These are phyloP conservation scores for Zonitis immaculata DNA, from an alignment of 2,888 invertebrate species.

Conservation along the genomic window DNA sequence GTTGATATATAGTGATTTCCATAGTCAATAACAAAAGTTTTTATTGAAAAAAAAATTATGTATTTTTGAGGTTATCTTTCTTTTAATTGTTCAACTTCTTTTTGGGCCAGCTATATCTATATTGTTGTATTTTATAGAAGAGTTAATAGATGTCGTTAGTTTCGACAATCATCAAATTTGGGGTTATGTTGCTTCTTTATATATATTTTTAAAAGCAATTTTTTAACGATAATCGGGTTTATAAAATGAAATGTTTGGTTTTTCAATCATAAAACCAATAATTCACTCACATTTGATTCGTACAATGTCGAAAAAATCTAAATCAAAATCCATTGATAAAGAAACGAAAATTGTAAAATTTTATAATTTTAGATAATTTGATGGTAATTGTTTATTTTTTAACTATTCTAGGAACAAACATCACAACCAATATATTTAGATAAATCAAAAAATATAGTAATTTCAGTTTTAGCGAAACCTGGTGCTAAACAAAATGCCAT, in stretches of 20 bases:
- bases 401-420: constrained; percentile 17
- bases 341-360: background rate
- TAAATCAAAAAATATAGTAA: constrained; percentile 58
- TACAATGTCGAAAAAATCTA: background rate
- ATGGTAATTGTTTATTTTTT: background rate
- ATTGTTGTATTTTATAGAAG: too few relatives aligned
- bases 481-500: constrained; percentile 68
- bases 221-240: too few relatives aligned
- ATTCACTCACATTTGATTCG: background rate
- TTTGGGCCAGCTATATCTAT: too few relatives aligned
- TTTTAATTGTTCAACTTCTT: too few relatives aligned
- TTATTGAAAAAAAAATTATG: too few relatives aligned
- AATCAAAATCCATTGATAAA: background rate
- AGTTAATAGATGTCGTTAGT: too few relatives aligned
- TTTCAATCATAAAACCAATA: background rate
- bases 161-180: too few relatives aligned
- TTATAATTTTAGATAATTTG: too few relatives aligned
- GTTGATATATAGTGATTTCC: too few relatives aligned
- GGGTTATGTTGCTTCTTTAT: background rate
- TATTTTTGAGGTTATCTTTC: too few relatives aligned
- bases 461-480: constrained; percentile 68
- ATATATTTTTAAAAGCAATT: background rate
- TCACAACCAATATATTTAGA: constrained; percentile 49
- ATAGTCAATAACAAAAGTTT: too few relatives aligned
- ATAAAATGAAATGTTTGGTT: background rate